Conservation (phyloP, 2,888 invertebrate genomes). For the Aleiodes alternator region DNA sequence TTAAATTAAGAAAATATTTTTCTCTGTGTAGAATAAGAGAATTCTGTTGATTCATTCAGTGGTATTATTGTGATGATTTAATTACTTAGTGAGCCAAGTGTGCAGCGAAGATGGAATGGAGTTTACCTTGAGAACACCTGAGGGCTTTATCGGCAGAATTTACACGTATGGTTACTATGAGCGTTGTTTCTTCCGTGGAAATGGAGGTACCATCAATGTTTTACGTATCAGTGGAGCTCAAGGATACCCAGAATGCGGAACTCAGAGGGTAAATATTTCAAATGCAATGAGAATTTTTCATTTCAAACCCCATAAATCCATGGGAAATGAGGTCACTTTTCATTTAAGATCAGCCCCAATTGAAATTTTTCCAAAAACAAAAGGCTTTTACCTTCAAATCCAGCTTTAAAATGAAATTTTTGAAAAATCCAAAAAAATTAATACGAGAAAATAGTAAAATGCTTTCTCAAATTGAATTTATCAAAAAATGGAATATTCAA, state of each 20-base stretch:
- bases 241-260: conserved; percentile 96
- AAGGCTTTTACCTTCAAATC: too few relatives aligned
- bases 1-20: too few relatives aligned
- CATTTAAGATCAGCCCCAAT: too few relatives aligned
- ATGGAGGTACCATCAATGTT: conserved; percentile 89
- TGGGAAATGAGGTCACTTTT: too few relatives aligned
- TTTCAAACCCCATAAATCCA: too few relatives aligned
- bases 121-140: conserved; percentile 90
- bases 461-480: background rate
- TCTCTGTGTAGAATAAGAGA: background rate
- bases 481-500: conserved; percentile 29
- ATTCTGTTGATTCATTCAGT: conserved; percentile 24
- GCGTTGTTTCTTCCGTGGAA: conserved; percentile 92
- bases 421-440: background rate
- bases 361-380: too few relatives aligned
- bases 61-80: background rate
- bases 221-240: conserved; percentile 91
- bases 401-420: too few relatives aligned
- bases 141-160: conserved; percentile 92
- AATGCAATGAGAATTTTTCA: background rate
- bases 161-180: conserved; percentile 95
- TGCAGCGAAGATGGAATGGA: conserved; percentile 97
- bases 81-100: conserved; percentile 86
- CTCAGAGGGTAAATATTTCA: conserved; percentile 81
- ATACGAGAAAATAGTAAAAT: too few relatives aligned